These are phyloP conservation scores for Melanogrammus aeglefinus DNA, from an alignment of 2,797 vertebrate species.

Conservation along the genomic window DNA sequence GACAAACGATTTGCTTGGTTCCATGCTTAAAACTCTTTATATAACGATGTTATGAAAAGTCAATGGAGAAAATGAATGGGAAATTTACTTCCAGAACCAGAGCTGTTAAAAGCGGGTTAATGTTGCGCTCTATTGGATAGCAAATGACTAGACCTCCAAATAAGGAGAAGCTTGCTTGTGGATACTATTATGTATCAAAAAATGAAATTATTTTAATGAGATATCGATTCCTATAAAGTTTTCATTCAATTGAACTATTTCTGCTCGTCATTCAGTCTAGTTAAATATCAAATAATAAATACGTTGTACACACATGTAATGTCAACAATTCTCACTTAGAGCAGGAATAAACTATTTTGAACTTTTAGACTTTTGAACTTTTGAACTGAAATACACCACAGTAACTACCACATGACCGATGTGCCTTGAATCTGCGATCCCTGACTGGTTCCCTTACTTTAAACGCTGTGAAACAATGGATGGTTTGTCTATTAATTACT, in stretches of 20 bases:
- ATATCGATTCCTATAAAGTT: not conserved
- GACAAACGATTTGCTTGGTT: too few relatives aligned
- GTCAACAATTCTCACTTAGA: not conserved
- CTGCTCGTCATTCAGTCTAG: not conserved
- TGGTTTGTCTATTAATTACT: not conserved
- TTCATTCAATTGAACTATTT: not conserved
- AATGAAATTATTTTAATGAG: not conserved
- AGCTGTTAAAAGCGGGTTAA: too few relatives aligned
- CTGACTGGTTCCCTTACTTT: not conserved
- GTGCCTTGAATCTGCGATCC: not conserved
- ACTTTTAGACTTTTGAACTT: too few relatives aligned
- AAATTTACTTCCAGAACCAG: too few relatives aligned
- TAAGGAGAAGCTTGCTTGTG: not conserved
- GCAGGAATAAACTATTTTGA: too few relatives aligned
- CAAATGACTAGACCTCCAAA: slow-evolving; percentile 11
- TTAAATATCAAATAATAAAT: not conserved
- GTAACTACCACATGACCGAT: not conserved
- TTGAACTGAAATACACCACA: not conserved
- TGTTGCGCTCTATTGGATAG: slow-evolving; percentile 37
- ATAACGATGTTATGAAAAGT: too few relatives aligned
- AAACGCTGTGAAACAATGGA: not conserved
- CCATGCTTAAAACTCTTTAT: too few relatives aligned
- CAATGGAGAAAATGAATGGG: too few relatives aligned
- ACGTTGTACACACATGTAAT: not conserved
- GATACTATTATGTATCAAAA: not conserved